A percentile compares a stretch with the other conserved stretches of the same genome.
Evolutionary conservation across 2,797 vertebrate genomes (phyloP).

Genomic region (Gymnoscopelus microlampas): DNA sequence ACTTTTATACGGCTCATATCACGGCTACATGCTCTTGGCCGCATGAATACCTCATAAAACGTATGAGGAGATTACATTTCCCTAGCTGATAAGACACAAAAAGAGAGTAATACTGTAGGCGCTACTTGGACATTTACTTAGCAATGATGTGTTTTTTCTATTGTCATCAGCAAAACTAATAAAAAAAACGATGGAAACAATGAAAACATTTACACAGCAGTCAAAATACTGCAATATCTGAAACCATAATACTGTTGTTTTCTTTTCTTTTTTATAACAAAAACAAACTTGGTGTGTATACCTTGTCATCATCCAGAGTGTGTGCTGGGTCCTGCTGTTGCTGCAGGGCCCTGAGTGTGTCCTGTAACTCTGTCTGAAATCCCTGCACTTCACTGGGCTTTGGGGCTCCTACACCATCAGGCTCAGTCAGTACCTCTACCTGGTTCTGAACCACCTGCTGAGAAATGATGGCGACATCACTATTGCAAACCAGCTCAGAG

Average conservation of each 20-base stretch:
- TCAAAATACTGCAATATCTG: neutral
- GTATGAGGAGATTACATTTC: neutral
- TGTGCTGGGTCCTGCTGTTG: constrained; percentile 77
- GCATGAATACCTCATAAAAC: constrained; percentile 26
- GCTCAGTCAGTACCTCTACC: constrained; percentile 37
- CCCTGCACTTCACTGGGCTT: constrained; percentile 57
- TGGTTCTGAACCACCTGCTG: constrained; percentile 54
- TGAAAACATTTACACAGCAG: neutral
- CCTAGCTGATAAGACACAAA: neutral
- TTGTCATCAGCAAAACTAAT: neutral
- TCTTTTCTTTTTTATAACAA: neutral
- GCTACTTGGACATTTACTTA: too few relatives aligned
- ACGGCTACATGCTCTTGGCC: neutral
- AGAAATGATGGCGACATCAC: neutral
- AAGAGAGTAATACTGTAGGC: constrained; percentile 16
- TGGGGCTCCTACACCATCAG: constrained; percentile 33
- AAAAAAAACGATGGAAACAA: neutral
- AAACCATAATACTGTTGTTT: too few relatives aligned
- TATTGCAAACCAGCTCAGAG: constrained; percentile 19
- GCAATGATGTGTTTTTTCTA: too few relatives aligned
- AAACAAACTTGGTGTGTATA: constrained; percentile 53
- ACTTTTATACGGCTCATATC: constrained; percentile 33
- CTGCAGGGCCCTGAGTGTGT: constrained; percentile 82
- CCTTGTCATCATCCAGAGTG: constrained; percentile 87
- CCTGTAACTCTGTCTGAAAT: constrained; percentile 85